Evolutionary conservation across 2,797 vertebrate genomes (phyloP).

Genomic region (Lepus oiostolus): DNA sequence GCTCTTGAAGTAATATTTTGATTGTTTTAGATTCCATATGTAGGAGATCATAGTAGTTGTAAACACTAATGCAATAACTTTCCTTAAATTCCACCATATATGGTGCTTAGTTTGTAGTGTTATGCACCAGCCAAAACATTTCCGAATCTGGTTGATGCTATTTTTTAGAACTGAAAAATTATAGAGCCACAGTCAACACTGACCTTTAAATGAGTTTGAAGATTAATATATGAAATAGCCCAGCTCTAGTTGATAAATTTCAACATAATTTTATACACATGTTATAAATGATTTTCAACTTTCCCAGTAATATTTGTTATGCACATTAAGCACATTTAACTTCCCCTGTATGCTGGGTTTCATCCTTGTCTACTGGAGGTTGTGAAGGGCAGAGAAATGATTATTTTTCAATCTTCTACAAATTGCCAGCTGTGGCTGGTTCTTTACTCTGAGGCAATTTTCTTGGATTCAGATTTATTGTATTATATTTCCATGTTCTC

Average conservation of each 20-base stretch:
- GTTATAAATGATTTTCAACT: background rate
- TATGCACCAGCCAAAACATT: background rate
- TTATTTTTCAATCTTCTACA: background rate
- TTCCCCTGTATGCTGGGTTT: background rate
- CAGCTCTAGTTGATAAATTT: background rate
- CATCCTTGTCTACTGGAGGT: background rate
- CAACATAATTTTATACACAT: background rate
- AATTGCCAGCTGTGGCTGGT: background rate
- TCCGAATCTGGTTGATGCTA: background rate
- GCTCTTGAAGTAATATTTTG: background rate
- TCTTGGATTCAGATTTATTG: slow-evolving; percentile 47
- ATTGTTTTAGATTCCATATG: background rate
- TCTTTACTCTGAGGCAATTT: background rate
- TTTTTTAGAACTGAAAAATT: slow-evolving; percentile 21
- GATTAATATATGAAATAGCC: background rate
- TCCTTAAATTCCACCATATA: background rate
- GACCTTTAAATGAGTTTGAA: background rate
- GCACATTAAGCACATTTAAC: background rate
- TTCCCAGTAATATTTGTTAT: background rate
- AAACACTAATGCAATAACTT: background rate
- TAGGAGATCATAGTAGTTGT: background rate
- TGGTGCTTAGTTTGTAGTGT: background rate
- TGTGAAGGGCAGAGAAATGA: background rate
- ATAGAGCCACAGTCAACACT: background rate
- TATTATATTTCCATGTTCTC: slow-evolving; percentile 15